Evolutionary conservation across 1,140 invertebrate genomes (phyloP), one percentile per base, ranked within the genome.

Genomic region (Apis laboriosa): DNA sequence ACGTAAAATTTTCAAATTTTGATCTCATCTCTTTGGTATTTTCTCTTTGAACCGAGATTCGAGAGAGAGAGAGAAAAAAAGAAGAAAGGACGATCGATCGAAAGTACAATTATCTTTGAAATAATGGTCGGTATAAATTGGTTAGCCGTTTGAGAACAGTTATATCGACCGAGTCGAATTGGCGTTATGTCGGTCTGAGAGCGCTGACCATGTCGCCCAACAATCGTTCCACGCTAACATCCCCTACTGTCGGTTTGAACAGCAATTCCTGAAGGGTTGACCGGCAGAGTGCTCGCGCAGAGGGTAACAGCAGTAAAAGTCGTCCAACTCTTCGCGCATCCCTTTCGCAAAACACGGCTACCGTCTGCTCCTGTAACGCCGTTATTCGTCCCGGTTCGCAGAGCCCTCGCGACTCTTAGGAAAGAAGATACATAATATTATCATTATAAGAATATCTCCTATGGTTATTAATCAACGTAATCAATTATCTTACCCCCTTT

Each of bases 341-440:
- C 88, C 95, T 88, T 80, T 97, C 97, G 78, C 96, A 96, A 4
- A 98, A 93, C 91, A 97, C 96, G 11, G 96, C 93, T 58, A 97
- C 96, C 0, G 96, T 96, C 92, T 97, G 97, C 85, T 97, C 97
- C 94, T 98, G 97, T 1, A 97, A 90, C 1, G 96, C 92, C 90
- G 97, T 96, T 5, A 97, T 95, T 83, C 96, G 95, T 3, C 94
- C 90, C 0, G 95, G 92, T 84, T 96, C 95, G 61, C 94, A 94
- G n/a, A 97, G 92, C 4, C 96, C 96, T 85, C 95, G 91, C 51
- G 95, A 94, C 92, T 97, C 97, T 97, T 89, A 51, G 12, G 17
- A 17, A 53, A 58, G 1, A 72, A 34, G 58, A 15, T 24, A 24
- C 28, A 28, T 28, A 28, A 28, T 28, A 64, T n/a, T 51, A n/a